Evolutionary conservation across 2,888 invertebrate genomes (phyloP).

Genomic region (Mythimna vitellina): DNA sequence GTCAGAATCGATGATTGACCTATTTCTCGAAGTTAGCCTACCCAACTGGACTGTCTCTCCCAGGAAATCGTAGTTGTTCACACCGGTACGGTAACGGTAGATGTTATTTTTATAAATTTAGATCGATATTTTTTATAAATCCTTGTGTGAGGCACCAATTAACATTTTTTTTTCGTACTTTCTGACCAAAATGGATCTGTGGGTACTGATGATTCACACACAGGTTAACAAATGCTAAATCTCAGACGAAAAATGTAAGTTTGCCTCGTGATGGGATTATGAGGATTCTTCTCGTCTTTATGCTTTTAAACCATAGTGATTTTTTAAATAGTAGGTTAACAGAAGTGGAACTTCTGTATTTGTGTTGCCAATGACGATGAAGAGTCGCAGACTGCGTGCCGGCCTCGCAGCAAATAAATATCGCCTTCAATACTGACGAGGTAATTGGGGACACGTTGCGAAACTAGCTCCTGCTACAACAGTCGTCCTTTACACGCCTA

Average conservation of each 20-base stretch:
- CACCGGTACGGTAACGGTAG: no score
- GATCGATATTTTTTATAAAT: no score
- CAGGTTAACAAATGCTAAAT: background rate
- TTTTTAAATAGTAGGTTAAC: background rate
- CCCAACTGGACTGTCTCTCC: no score
- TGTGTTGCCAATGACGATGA: constrained; percentile 18
- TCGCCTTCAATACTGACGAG: constrained; percentile 50
- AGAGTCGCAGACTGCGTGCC: constrained; percentile 60
- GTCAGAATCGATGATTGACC: no score
- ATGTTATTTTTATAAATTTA: no score
- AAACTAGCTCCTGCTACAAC: constrained; percentile 26
- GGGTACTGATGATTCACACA: background rate
- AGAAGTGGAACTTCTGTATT: constrained; percentile 33
- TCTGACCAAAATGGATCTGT: no score
- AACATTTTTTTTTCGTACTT: no score
- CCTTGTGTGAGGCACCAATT: no score
- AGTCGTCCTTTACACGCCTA: background rate
- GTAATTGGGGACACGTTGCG: constrained; percentile 39
- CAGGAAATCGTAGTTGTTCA: no score
- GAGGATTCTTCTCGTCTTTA: background rate
- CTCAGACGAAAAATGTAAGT: background rate
- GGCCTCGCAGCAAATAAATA: constrained; percentile 55
- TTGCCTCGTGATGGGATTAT: background rate
- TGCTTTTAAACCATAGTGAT: background rate
- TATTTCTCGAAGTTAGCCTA: no score